Evolutionary conservation across 2,888 invertebrate species (phyloP), one percentile per base, ranked within the genome.

Genomic region (Fabriciana adippe): DNA sequence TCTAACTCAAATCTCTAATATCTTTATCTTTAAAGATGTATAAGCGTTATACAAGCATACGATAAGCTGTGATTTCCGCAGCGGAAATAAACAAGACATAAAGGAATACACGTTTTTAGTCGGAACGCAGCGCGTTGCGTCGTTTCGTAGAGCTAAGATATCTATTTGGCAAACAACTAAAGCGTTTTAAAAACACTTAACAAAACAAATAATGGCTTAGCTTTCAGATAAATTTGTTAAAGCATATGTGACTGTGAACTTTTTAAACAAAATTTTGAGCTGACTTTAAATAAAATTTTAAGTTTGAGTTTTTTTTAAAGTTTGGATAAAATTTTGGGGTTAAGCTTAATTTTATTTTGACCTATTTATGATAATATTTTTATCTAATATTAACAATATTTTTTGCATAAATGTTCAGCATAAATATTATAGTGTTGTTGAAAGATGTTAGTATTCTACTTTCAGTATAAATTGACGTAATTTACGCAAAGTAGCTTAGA

Each of bases 151-250:
- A 51, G 55, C 60, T 64, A 45, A 26, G n/a, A 64, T 64, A 26
- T 55, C 45, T 61, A 60, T 64, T 64, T 26, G 53, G 54, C 50
- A 64, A 64, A 68, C 68, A 68, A 55, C 18, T 61, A 50, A 64
- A 55, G 35, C 55, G 64, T 45, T 61, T 55, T 60, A 61, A 67
- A 59, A 18, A 64, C 63, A 63, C 63, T 64, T 67, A 64, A n/a
- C 64, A 53, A 51, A 47, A 13, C 51, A 60, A 68, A 68, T 61
- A 64, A 48, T 41, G 55, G 60, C 47, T 31, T 50, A 55, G 64
- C 41, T 47, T 64, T 56, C 26, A 16, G 26, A 26, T 31, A 6
- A 47, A 59, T 31, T 48, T 31, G n/a, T n/a, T 48, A 31, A 2
- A 6, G 31, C 48, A 13, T 48, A n/a, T 48, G n/a, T 59, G 47